Conservation (phyloP, 2,113 vertebrate genomes). For the Semnornis frantzii region DNA sequence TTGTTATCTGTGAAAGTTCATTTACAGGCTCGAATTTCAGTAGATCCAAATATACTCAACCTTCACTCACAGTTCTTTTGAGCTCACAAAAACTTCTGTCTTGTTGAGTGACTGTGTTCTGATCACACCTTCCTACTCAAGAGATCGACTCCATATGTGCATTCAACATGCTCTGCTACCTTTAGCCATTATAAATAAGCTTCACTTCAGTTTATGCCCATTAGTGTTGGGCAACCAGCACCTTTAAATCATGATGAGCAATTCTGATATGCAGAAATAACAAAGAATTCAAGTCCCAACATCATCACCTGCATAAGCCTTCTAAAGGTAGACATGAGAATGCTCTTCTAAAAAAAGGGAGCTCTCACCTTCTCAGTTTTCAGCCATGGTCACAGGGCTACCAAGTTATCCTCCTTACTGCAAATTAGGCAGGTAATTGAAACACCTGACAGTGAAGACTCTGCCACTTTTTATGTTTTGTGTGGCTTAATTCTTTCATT, state of each 20-base stretch:
- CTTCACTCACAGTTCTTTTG: neutral
- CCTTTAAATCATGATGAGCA: neutral
- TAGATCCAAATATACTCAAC: conserved; percentile 47
- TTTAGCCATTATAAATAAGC: conserved; percentile 49
- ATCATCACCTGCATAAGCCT: neutral
- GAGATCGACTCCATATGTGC: conserved; percentile 63
- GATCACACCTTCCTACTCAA: conserved; percentile 67
- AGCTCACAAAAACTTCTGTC: conserved; percentile 22
- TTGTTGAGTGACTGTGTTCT: conserved; percentile 44
- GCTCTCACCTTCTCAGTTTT: neutral
- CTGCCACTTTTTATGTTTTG: neutral
- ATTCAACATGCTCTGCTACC: neutral
- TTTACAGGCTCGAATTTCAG: neutral
- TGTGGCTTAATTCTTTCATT: neutral
- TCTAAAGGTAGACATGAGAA: neutral
- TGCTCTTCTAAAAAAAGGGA: neutral
- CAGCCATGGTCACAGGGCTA: neutral
- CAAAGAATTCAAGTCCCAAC: neutral
- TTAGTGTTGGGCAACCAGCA: conserved; percentile 2
- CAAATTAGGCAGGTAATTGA: neutral
- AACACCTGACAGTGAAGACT: neutral
- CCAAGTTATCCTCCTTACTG: neutral
- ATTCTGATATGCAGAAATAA: neutral
- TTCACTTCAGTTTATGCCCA: conserved; percentile 25
- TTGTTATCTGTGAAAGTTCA: neutral